Conservation (phyloP, 2,113 vertebrate species). For the Cyprinodon variegatus region DNA sequence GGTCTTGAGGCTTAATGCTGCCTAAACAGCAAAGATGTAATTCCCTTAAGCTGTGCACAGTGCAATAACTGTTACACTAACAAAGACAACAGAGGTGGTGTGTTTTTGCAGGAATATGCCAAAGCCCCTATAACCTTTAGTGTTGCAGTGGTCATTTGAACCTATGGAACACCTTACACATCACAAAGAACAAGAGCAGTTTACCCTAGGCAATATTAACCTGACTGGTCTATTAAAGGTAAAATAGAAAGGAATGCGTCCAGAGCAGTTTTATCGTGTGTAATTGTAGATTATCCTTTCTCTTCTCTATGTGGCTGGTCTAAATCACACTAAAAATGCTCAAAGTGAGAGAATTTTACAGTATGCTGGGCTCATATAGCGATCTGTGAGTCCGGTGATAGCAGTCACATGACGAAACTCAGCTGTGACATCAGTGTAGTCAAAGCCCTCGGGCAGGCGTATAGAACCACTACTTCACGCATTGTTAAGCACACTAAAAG, state of each 20-base stretch:
- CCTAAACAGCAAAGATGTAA: conserved; percentile 51
- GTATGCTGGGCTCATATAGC: too few relatives aligned
- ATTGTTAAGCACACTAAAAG: too few relatives aligned
- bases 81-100: conserved; percentile 29
- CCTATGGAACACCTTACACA: not conserved
- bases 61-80: conserved; percentile 46
- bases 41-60: conserved; percentile 40
- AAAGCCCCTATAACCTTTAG: conserved; percentile 9
- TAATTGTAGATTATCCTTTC: too few relatives aligned
- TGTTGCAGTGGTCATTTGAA: conserved; percentile 3
- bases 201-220: not conserved
- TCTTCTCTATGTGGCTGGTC: too few relatives aligned
- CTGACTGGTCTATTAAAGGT: not conserved
- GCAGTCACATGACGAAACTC: too few relatives aligned
- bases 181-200: not conserved
- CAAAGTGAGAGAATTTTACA: too few relatives aligned
- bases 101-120: conserved; percentile 21
- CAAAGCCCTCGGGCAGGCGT: too few relatives aligned
- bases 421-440: too few relatives aligned
- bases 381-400: too few relatives aligned
- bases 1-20: conserved; percentile 47
- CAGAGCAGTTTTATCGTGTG: not conserved
- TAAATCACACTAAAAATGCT: too few relatives aligned
- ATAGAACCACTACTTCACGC: too few relatives aligned
- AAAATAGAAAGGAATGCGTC: not conserved